These are phyloP conservation scores for Synergus laeviventris DNA, from an alignment of 2,888 invertebrate species.

Conservation along the genomic window DNA sequence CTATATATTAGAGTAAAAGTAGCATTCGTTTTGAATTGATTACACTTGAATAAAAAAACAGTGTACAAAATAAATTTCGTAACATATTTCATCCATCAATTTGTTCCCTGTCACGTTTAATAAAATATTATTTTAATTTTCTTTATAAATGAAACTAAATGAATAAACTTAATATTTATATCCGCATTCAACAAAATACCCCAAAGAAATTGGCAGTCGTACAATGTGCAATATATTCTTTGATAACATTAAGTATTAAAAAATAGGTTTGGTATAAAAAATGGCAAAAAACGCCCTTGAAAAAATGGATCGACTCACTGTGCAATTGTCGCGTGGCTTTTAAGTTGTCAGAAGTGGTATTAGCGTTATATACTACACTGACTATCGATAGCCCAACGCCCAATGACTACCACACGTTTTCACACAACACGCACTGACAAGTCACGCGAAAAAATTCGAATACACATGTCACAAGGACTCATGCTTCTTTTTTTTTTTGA, in stretches of 20 bases:
- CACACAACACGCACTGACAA: constrained; percentile 49
- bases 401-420: constrained; percentile 43
- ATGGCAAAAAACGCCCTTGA: neutral
- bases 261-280: neutral
- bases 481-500: constrained; percentile 11
- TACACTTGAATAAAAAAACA: neutral
- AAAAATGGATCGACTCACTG: constrained; percentile 8
- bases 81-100: neutral
- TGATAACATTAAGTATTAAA: too few relatives aligned
- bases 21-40: neutral
- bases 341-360: constrained; percentile 18
- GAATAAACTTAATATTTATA: too few relatives aligned
- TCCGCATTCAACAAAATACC: neutral
- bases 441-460: constrained; percentile 58
- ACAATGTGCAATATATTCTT: too few relatives aligned
- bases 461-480: constrained; percentile 51
- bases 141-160: neutral
- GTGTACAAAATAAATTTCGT: neutral
- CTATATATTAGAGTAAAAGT: too few relatives aligned
- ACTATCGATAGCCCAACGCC: constrained; percentile 35
- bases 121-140: neutral
- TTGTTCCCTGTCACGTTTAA: neutral
- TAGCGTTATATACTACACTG: constrained; percentile 30
- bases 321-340: constrained; percentile 35
- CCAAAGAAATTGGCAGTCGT: too few relatives aligned